Evolutionary conservation across 1,140 invertebrate genomes (phyloP).

Genomic region (Holotrichia oblita): DNA sequence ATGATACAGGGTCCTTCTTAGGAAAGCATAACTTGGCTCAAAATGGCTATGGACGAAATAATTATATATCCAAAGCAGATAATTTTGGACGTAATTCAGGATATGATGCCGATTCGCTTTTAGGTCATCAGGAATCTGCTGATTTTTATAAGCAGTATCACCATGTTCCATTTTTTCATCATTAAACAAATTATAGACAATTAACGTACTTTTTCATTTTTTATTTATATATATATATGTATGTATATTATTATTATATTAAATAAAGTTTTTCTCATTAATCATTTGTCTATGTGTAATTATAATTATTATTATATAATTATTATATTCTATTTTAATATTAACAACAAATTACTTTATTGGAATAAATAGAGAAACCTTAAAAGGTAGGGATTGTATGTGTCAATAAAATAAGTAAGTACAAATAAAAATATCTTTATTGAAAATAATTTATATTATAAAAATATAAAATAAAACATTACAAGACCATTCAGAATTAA

Average conservation of each 20-base stretch:
- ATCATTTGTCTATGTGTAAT: too few relatives aligned
- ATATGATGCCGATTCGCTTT: neutral
- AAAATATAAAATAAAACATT: neutral
- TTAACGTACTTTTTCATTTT: neutral
- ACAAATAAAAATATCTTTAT: neutral
- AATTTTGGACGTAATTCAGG: neutral
- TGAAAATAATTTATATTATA: neutral
- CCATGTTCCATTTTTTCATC: neutral
- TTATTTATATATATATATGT: neutral
- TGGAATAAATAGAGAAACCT: too few relatives aligned
- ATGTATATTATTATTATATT: neutral
- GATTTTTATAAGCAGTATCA: neutral
- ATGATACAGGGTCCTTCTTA: neutral
- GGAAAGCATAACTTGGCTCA: neutral
- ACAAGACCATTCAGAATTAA: neutral
- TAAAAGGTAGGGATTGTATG: neutral
- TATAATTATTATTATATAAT: too few relatives aligned
- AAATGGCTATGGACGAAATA: neutral
- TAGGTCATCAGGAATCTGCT: neutral
- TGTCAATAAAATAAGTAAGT: neutral
- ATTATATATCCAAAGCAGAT: neutral
- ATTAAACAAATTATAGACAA: neutral
- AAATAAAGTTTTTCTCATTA: neutral
- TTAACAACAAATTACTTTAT: too few relatives aligned
- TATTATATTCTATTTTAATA: too few relatives aligned